A percentile compares a stretch with the other conserved stretches of the same genome.
Evolutionary conservation across 2,797 vertebrate species (phyloP).

Genomic region (Anguilla anguilla): DNA sequence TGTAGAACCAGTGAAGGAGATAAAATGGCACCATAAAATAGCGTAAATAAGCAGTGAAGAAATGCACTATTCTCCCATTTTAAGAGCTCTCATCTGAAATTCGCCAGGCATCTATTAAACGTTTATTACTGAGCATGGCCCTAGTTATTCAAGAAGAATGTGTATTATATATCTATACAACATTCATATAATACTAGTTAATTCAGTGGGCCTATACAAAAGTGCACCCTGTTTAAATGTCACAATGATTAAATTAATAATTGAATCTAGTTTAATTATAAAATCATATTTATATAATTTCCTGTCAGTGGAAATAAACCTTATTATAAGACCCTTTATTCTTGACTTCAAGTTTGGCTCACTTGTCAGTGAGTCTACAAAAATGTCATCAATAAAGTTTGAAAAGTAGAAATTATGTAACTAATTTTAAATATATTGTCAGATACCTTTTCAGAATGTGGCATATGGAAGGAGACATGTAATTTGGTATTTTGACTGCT

Average conservation of each 20-base stretch:
- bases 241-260: constrained; percentile 34
- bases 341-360: background rate
- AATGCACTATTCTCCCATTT: constrained; percentile 16
- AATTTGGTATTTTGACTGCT: no score
- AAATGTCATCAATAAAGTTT: background rate
- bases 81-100: background rate
- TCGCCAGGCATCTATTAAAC: constrained; percentile 14
- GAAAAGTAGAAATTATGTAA: background rate
- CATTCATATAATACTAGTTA: background rate
- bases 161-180: constrained; percentile 12
- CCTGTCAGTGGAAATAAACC: constrained; percentile 17
- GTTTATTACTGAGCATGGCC: background rate
- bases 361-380: background rate
- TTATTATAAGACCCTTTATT: background rate
- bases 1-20: constrained; percentile 19
- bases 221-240: constrained; percentile 32
- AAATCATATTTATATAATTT: constrained; percentile 33
- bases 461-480: no score
- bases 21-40: constrained; percentile 34
- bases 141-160: background rate
- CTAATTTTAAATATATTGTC: no score
- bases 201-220: constrained; percentile 3
- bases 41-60: constrained; percentile 27
- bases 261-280: constrained; percentile 20
- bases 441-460: no score